These are phyloP conservation scores for Neolamprologus brichardi DNA, from an alignment of 2,113 vertebrate species.

Conservation along the genomic window DNA sequence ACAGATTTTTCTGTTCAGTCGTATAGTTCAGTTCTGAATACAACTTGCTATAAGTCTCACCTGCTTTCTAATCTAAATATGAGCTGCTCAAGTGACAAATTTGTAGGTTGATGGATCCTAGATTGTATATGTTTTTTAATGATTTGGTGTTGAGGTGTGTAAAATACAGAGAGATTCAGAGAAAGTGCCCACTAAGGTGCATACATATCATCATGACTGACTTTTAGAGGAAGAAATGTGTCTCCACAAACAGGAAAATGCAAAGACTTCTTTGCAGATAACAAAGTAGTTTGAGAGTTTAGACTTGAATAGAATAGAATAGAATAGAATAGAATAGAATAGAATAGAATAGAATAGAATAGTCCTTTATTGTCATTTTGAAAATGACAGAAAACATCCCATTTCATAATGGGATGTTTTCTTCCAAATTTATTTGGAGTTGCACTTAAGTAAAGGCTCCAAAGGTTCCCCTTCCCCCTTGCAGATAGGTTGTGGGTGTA, in stretches of 20 bases:
- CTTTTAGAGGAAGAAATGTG: neutral
- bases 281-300: too few species aligned
- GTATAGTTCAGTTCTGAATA: too few species aligned
- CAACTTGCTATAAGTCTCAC: neutral
- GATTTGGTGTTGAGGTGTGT: neutral
- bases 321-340: neutral
- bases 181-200: neutral
- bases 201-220: neutral
- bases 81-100: neutral
- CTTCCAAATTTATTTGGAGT: fast-evolving
- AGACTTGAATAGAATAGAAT: too few species aligned
- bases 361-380: neutral
- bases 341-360: neutral
- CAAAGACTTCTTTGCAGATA: too few species aligned
- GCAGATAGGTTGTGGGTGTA: neutral
- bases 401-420: fast-evolving
- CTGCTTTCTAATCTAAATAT: neutral
- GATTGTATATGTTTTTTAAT: neutral
- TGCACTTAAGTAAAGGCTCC: neutral
- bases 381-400: too few species aligned
- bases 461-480: fast-evolving
- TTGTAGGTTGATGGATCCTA: neutral
- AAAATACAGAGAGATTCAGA: neutral
- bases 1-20: neutral
- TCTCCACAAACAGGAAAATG: neutral